phyloP scores from a whole-genome alignment of 1,140 invertebrate species.

The Bombus haemorrhoidalis region DNA sequence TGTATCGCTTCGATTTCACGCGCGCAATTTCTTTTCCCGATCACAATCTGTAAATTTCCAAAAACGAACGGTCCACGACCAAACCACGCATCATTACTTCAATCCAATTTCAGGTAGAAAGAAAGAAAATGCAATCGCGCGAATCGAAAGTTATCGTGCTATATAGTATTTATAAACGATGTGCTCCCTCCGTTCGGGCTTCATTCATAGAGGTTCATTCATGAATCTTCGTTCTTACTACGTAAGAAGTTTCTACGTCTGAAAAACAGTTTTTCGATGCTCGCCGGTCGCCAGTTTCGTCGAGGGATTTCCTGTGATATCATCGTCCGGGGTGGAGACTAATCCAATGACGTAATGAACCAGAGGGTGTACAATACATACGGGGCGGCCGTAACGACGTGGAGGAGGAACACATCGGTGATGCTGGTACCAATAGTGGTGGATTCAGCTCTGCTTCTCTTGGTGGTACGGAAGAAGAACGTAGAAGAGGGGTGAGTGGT shows the following conservation, averaged over 20 bases:
- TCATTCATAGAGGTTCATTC: slow-evolving; percentile 54
- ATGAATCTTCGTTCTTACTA: slow-evolving; percentile 12
- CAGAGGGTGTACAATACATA: slow-evolving; percentile 28
- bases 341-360: slow-evolving; percentile 54
- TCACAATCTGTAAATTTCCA: not conserved
- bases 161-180: not conserved
- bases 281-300: not conserved
- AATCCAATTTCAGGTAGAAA: too few relatives aligned
- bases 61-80: too few relatives aligned
- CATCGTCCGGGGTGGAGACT: slow-evolving; percentile 48
- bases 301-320: not conserved
- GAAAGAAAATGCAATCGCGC: not conserved
- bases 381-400: slow-evolving; percentile 38
- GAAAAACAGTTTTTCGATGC: slow-evolving; percentile 22
- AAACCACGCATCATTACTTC: not conserved
- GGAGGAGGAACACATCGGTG: slow-evolving; percentile 46
- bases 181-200: too few relatives aligned
- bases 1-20: not conserved
- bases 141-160: not conserved
- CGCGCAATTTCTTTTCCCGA: not conserved
- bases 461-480: slow-evolving; percentile 55
- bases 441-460: slow-evolving; percentile 47
- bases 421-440: slow-evolving; percentile 37
- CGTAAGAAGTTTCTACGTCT: not conserved
- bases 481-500: slow-evolving; percentile 47